Base-by-base conservation (phyloP, 1,140 invertebrate species). In the Drosophila suzukii region DNA sequence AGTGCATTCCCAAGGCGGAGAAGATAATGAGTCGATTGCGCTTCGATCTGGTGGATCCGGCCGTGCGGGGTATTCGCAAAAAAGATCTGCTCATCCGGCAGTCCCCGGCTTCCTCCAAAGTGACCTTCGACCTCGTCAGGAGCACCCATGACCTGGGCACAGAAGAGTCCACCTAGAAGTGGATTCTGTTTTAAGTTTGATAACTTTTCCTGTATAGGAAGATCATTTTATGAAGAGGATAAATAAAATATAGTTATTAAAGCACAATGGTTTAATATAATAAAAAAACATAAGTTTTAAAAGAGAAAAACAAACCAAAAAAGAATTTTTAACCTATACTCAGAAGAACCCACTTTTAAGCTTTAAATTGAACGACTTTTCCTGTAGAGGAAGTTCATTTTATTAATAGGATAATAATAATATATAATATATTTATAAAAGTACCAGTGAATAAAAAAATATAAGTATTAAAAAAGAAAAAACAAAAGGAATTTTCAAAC, bases 41-140 rank as follows among this genome's bases (percentile, higher is more conserved):
- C 1, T n/a, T 2, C 1, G 41, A 70, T 24, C 58, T 62, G 1
- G 39, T 70, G 5, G 59, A 62, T 39, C 58, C 66, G 3, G 66
- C 61, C 5, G 58, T 68, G 6, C n/a, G 34, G 1, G 66, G 66
- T 12, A 30, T 15, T 30, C 13, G 13, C 32, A 20, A 17, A 13
- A 53, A 2, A 7, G 41, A 10, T 7, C 15, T 11, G 0, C 36
- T n/a, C 3, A n/a, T 41, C 39, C 12, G 27, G 7, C 7, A n/a
- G 5, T 4, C 38, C 2, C 13, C 8, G 20, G 11, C 49, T 3
- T 30, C 24, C 10, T 49, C 24, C 10, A 15, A n/a, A 10, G 39
- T 57, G 15, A 6, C 55, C 51, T 54, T 54, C 12, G 13, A 38
- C 2, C 34, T 38, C 32, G 5, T 0, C 6, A 4, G 24, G 12